A percentile compares a stretch with the other conserved stretches of the same genome.
Evolutionary conservation across 2,113 vertebrate species (phyloP).

Genomic region (Cynopterus brachyotis): DNA sequence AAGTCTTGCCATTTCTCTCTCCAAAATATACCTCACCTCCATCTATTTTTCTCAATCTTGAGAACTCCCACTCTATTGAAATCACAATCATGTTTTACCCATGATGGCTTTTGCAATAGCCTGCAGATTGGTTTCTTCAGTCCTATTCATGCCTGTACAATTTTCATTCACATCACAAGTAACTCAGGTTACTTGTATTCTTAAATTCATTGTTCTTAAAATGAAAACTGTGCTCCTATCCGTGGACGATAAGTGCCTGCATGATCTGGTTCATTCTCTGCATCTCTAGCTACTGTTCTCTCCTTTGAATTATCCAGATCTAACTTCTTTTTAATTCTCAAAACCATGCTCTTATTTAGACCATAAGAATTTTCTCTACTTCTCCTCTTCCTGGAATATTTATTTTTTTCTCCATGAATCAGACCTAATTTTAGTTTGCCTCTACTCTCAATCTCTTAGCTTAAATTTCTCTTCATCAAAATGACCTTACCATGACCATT

Average conservation of each 20-base stretch:
- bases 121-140: not conserved
- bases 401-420: not conserved
- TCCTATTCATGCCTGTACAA: not conserved
- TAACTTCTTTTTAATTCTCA: not conserved
- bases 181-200: not conserved
- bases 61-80: not conserved
- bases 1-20: slow-evolving; percentile 4
- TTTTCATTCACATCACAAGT: not conserved
- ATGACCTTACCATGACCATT: not conserved
- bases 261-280: not conserved
- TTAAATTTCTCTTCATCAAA: not conserved
- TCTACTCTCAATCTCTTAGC: not conserved
- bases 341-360: not conserved
- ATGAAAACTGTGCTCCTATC: not conserved
- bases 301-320: not conserved
- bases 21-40: not conserved
- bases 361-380: not conserved
- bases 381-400: not conserved
- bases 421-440: not conserved
- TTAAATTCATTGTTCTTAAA: not conserved
- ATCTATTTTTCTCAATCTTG: not conserved
- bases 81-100: not conserved
- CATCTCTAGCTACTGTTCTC: not conserved
- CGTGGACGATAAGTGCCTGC: not conserved
- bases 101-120: not conserved